Conservation (phyloP, 2,797 vertebrate species). For the Otus scops region DNA sequence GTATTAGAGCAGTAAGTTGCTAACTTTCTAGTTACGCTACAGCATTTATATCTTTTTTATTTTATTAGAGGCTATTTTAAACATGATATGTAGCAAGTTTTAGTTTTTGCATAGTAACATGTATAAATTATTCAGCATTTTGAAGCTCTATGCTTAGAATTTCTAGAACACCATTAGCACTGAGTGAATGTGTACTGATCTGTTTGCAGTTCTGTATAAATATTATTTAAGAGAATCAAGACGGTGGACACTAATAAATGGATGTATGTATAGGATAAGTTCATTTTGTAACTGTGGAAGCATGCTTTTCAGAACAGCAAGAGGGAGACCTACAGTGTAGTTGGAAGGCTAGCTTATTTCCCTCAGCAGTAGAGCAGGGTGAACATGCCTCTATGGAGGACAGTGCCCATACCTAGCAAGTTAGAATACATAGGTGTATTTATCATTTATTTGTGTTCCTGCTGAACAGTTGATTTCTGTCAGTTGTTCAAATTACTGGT, state of each 20-base stretch:
- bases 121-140: neutral
- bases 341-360: neutral
- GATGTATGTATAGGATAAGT: neutral
- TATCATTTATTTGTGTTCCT: neutral
- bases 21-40: neutral
- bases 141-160: neutral
- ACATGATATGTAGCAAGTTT: neutral
- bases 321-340: neutral
- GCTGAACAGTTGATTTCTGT: neutral
- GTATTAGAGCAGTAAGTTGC: neutral
- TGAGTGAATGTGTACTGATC: neutral
- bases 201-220: neutral
- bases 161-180: neutral
- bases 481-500: neutral
- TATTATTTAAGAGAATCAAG: neutral
- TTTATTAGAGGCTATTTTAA: neutral
- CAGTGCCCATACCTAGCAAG: neutral
- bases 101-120: neutral
- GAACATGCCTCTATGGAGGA: fast-evolving
- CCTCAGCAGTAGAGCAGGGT: neutral
- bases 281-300: neutral
- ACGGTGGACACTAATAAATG: neutral
- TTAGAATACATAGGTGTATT: neutral
- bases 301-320: neutral
- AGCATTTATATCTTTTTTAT: neutral